A percentile compares a stretch with the other conserved stretches of the same genome.
Conservation (phyloP, 23 tunicate genomes). For the Halocynthia aurantium region DNA sequence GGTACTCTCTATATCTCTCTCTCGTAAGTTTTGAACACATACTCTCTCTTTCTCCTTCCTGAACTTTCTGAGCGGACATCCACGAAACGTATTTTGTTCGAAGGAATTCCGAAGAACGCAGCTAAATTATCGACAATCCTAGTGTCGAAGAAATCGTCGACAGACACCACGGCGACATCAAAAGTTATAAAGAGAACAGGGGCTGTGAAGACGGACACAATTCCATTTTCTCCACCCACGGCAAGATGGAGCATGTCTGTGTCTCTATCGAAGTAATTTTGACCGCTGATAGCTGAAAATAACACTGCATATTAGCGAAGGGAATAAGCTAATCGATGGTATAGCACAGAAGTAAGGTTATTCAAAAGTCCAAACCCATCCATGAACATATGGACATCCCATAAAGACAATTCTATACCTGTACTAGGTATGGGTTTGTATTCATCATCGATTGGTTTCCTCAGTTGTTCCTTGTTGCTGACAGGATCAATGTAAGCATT, state of each 20-base stretch:
- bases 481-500: background rate
- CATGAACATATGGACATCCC: background rate
- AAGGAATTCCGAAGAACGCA: conserved; percentile 50
- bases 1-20: background rate
- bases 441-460: background rate
- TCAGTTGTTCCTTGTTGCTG: background rate
- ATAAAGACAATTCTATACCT: background rate
- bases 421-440: background rate
- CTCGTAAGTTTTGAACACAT: background rate
- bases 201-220: conserved; percentile 31
- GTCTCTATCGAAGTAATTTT: conserved; percentile 39
- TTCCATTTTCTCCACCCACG: conserved; percentile 23
- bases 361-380: background rate
- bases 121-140: conserved; percentile 46
- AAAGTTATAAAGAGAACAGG: conserved; percentile 36
- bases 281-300: conserved; percentile 41
- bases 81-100: conserved; percentile 59
- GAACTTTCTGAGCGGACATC: conserved; percentile 63
- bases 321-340: background rate
- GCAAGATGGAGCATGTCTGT: conserved; percentile 36
- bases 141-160: conserved; percentile 82
- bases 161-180: conserved; percentile 48
- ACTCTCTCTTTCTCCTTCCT: conserved; percentile 13
- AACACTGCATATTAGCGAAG: background rate
- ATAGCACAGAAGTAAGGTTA: background rate